phyloP scores from a whole-genome alignment of 2,797 vertebrate species.

The Oophaga sylvatica region DNA sequence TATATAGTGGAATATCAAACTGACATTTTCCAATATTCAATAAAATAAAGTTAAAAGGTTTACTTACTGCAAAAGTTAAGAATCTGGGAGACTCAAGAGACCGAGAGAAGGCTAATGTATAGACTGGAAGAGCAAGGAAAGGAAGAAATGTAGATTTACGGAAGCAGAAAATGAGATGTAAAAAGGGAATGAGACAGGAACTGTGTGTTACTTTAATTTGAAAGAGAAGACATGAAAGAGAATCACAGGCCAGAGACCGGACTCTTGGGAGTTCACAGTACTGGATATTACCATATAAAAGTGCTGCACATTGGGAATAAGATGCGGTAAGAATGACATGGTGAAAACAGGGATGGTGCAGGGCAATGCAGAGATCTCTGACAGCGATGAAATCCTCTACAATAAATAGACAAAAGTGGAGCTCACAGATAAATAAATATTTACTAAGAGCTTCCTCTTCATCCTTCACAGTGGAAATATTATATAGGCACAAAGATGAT shows the following conservation, averaged over 20 bases:
- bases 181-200: slow-evolving; percentile 43
- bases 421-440: slow-evolving; percentile 29
- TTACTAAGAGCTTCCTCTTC: background rate
- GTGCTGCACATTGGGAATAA: slow-evolving; percentile 43
- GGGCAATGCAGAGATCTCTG: background rate
- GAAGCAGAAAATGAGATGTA: slow-evolving; percentile 39
- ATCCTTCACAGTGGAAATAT: slow-evolving; percentile 1
- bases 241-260: slow-evolving; percentile 51
- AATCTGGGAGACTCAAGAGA: background rate
- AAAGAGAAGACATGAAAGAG: slow-evolving; percentile 59
- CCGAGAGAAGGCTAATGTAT: slow-evolving; percentile 21
- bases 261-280: slow-evolving; percentile 51
- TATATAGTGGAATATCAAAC: background rate
- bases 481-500: background rate
- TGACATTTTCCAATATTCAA: background rate
- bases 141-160: slow-evolving; percentile 33
- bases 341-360: slow-evolving; percentile 33
- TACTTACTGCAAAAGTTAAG: background rate
- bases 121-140: background rate
- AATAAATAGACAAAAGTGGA: background rate
- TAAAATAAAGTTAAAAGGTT: background rate
- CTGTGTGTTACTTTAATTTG: slow-evolving; percentile 57
- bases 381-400: background rate
- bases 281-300: slow-evolving; percentile 60
- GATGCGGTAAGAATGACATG: slow-evolving; percentile 27